Evolutionary conservation across 1,140 invertebrate species (phyloP).

Genomic region (Bombus cullumanus): DNA sequence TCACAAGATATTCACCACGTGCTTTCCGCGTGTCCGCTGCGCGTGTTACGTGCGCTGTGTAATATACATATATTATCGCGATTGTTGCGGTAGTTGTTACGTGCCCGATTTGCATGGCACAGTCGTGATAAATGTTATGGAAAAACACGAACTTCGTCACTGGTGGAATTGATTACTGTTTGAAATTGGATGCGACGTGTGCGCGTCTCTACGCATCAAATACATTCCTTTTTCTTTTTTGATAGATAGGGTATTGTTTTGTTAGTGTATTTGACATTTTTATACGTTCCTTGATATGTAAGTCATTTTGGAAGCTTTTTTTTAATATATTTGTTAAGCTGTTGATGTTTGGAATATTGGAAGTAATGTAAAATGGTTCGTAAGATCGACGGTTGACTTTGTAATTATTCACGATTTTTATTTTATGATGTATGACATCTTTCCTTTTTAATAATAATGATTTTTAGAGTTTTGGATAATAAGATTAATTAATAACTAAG

Average conservation of each 20-base stretch:
- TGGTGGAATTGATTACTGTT: slow-evolving; percentile 8
- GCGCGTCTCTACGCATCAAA: not conserved
- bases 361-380: not conserved
- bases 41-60: slow-evolving; percentile 16
- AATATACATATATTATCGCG: slow-evolving; percentile 29
- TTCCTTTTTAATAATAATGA: not conserved
- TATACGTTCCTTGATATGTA: not conserved
- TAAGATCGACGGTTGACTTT: too few species aligned
- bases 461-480: not conserved
- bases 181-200: not conserved
- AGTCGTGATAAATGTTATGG: slow-evolving; percentile 19
- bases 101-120: not conserved
- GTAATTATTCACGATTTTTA: not conserved
- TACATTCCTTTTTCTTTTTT: not conserved
- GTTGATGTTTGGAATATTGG: not conserved
- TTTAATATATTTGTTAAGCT: not conserved
- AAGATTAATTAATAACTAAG: not conserved
- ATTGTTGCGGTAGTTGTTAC: not conserved
- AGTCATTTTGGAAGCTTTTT: not conserved
- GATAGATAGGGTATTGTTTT: not conserved
- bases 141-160: slow-evolving; percentile 44
- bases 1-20: slow-evolving; percentile 35
- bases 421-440: too few species aligned
- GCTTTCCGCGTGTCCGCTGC: slow-evolving; percentile 18
- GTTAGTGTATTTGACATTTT: not conserved